These are phyloP conservation scores for Heterotis niloticus DNA, from an alignment of 2,113 vertebrate species.

Conservation along the genomic window DNA sequence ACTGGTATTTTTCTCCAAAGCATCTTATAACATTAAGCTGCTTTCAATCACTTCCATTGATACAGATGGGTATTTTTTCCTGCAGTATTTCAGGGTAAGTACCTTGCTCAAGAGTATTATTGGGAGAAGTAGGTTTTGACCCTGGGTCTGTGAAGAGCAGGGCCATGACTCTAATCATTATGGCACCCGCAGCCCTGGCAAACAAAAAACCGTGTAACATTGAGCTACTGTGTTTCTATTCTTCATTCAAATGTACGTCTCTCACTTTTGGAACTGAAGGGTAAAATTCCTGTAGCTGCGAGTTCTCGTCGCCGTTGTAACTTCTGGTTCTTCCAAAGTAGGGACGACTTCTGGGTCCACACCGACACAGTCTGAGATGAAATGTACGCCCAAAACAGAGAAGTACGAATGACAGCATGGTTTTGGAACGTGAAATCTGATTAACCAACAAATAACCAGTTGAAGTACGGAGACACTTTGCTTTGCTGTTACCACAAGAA, in stretches of 20 bases:
- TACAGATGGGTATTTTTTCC: too few species aligned
- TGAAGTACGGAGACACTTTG: too few species aligned
- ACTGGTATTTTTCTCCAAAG: background rate
- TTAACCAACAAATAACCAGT: background rate
- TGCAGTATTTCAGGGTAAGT: too few species aligned
- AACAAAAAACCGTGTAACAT: too few species aligned
- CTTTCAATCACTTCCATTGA: too few species aligned
- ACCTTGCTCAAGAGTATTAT: too few species aligned
- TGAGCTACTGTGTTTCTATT: background rate
- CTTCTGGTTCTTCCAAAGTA: constrained; percentile 26
- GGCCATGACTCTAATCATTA: background rate
- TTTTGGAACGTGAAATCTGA: background rate
- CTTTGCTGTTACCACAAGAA: too few species aligned
- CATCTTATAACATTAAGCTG: too few species aligned
- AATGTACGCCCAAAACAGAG: constrained; percentile 2
- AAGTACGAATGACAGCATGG: background rate
- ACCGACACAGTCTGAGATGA: constrained; percentile 70
- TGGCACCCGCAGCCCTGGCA: background rate
- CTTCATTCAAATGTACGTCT: background rate
- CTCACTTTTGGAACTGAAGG: constrained; percentile 92
- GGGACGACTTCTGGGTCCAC: constrained; percentile 64
- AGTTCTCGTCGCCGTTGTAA: background rate
- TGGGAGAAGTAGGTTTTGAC: too few species aligned
- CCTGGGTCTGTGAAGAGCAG: background rate
- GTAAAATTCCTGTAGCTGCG: constrained; percentile 79